phyloP scores from a whole-genome alignment of 2,888 invertebrate species.

The Netelia virgata region DNA sequence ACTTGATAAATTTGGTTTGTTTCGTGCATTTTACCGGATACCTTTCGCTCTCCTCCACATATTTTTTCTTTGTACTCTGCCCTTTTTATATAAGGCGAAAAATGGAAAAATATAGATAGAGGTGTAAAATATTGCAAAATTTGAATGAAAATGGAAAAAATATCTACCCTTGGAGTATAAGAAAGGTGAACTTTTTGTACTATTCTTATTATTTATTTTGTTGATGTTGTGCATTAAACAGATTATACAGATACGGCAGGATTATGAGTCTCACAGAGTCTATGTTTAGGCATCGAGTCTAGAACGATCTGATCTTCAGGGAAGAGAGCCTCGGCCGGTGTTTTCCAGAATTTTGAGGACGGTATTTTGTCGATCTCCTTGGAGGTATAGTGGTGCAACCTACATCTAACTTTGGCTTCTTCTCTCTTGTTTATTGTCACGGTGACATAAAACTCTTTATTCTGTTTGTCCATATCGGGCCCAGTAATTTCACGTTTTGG shows the following conservation, averaged over 20 bases:
- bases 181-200: background rate
- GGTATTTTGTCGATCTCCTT: conserved; percentile 87
- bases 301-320: conserved; percentile 85
- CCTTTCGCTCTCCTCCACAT: too few relatives aligned
- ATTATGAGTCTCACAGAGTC: background rate
- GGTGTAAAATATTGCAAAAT: too few relatives aligned
- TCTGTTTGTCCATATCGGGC: conserved; percentile 92
- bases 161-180: background rate
- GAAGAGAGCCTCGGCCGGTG: conserved; percentile 87
- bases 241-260: background rate
- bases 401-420: conserved; percentile 90
- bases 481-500: conserved; percentile 91
- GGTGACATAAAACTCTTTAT: conserved; percentile 92
- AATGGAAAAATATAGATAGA: too few relatives aligned
- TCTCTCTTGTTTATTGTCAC: conserved; percentile 92
- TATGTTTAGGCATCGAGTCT: conserved; percentile 77
- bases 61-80: too few relatives aligned
- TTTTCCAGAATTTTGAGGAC: conserved; percentile 86
- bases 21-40: too few relatives aligned
- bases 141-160: background rate
- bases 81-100: too few relatives aligned
- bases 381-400: conserved; percentile 92
- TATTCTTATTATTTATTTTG: conserved; percentile 55
- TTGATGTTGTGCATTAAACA: background rate
- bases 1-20: too few relatives aligned